A percentile compares a stretch with the other conserved stretches of the same genome.
Conservation (phyloP, 2,888 invertebrate genomes). For the Pseudolycoriella hygida region DNA sequence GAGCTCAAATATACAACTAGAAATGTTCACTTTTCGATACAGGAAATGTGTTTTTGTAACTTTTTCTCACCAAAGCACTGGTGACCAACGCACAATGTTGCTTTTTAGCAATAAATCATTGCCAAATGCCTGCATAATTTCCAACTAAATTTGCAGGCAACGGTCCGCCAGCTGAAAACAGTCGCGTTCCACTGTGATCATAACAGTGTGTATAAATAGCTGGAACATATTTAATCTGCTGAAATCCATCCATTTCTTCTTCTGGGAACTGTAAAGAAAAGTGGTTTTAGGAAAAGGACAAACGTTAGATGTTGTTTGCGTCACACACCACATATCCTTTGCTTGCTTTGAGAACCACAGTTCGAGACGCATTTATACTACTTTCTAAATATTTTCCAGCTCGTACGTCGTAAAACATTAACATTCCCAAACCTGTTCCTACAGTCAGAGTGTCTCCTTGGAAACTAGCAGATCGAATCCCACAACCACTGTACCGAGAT, state of each 20-base stretch:
- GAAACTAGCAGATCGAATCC: conserved; percentile 82
- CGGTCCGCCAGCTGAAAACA: conserved; percentile 92
- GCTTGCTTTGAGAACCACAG: conserved; percentile 72
- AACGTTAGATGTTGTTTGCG: too few species aligned
- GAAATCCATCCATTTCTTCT: conserved; percentile 66
- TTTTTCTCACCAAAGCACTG: too few species aligned
- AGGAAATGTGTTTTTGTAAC: too few species aligned
- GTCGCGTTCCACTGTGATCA: conserved; percentile 74
- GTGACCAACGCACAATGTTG: too few species aligned
- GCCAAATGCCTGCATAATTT: conserved; percentile 91
- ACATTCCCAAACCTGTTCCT: conserved; percentile 78
- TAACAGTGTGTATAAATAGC: conserved; percentile 96
- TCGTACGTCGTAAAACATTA: conserved; percentile 86
- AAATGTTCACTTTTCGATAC: too few species aligned
- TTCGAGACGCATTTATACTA: conserved; percentile 73
- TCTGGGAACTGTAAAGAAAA: conserved; percentile 51
- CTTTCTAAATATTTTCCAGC: conserved; percentile 84
- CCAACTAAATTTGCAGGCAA: conserved; percentile 80
- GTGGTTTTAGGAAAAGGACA: neutral
- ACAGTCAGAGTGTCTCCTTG: conserved; percentile 79
- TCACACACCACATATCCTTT: conserved; percentile 70
- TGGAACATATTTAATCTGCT: conserved; percentile 73
- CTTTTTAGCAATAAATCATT: conserved; percentile 29
- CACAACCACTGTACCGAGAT: conserved; percentile 78
- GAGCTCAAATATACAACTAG: too few species aligned